Evolutionary conservation across 2,113 vertebrate genomes (phyloP), one percentile per base, ranked within the genome.

Genomic region (Beaufortia kweichowensis): DNA sequence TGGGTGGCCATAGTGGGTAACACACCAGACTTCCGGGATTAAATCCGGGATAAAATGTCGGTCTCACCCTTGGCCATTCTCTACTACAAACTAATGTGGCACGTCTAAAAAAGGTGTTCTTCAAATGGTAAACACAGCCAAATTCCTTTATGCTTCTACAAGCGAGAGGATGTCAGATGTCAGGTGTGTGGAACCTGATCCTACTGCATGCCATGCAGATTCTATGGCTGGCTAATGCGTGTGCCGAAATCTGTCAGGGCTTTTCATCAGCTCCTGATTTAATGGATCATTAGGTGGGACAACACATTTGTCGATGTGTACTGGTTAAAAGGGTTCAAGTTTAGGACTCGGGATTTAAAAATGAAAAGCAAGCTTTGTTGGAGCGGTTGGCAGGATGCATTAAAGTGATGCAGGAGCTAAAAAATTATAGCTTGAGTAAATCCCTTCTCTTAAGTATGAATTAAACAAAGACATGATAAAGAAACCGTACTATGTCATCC

Each of bases 111-210:
- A 12, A 10, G 57, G 57, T 15, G 17, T 17, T 70, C 35, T 66
- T 11, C 10, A 14, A 50, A 50, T 14, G 15, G n/a, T 21, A 63
- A 63, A 71, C 57, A 63, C n/a, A 17, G 55, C 57, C 66, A 78
- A 68, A 71, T 70, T 78, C 76, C 66, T 68, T 39, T 50, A 70
- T 46, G 76, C 43, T 21, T 70, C 43, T 31, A 69, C 39, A 69
- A 46, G 24, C 14, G 26, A 24, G 59, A 63, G 39, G 62, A 50
- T 23, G 72, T 26, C 60, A 28, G 29, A 33, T 43, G 63, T 75
- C n/a, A n/a, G 23, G 64, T 21, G n/a, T 59, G 50, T 41, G 53
- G 21, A 79, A 74, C 35, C 26, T 9, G 21, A 70, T 53, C 57
- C 23, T 15, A 7, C 43, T 48, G 50, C 39, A 46, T 39, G 11